phyloP scores from a whole-genome alignment of 2,888 invertebrate genomes.

The Chouioia cunea region DNA sequence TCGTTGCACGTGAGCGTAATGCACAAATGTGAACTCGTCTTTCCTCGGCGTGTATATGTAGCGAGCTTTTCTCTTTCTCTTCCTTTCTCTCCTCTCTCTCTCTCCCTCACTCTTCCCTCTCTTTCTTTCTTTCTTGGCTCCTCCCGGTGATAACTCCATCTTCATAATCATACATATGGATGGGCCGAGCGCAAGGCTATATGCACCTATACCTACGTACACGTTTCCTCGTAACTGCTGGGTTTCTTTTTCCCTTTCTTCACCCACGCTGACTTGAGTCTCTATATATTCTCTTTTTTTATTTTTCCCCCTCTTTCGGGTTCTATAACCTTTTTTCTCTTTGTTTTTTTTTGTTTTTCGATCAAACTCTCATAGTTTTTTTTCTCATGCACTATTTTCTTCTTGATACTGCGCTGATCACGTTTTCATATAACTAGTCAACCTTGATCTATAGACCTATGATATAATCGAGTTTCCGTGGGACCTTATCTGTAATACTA shows the following conservation, averaged over 20 bases:
- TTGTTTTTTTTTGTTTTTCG: conserved; percentile 13
- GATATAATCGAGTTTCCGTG: too few relatives aligned
- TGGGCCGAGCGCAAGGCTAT: conserved; percentile 49
- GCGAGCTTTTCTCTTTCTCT: conserved; percentile 29
- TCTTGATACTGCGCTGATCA: not conserved
- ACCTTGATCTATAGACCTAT: conserved; percentile 6
- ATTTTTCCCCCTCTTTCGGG: not conserved
- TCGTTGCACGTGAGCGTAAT: conserved; percentile 68
- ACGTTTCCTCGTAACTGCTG: conserved; percentile 49
- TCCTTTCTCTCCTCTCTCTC: conserved; percentile 47
- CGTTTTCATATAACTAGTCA: not conserved
- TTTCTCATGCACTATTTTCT: too few relatives aligned
- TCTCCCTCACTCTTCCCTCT: conserved; percentile 41
- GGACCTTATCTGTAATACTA: too few relatives aligned
- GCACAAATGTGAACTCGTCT: conserved; percentile 65
- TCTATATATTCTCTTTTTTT: not conserved
- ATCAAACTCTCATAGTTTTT: not conserved
- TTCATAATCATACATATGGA: conserved; percentile 65
- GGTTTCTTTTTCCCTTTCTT: conserved; percentile 20
- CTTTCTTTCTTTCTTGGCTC: conserved; percentile 33
- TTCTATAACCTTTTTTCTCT: not conserved
- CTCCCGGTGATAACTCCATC: conserved; percentile 62
- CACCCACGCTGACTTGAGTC: not conserved
- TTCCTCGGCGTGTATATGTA: conserved; percentile 13
- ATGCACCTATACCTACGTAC: not conserved